Evolutionary conservation across 1,140 invertebrate genomes (phyloP).

Genomic region (Propsilocerus akamusi): DNA sequence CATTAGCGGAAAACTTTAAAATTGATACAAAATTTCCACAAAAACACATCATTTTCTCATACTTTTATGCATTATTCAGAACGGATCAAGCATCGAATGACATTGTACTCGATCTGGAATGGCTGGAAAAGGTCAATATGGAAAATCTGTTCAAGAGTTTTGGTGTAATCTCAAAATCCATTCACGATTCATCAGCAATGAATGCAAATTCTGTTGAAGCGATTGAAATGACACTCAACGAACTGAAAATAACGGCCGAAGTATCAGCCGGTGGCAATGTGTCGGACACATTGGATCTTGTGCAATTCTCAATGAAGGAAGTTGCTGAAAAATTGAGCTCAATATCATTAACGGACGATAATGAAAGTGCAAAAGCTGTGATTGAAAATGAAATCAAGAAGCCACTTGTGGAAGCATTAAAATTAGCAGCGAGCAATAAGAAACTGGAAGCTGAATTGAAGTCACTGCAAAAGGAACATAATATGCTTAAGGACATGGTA

Average conservation of each 20-base stretch:
- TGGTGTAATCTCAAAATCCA: too few relatives aligned
- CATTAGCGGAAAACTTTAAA: constrained; percentile 1
- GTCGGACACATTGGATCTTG: neutral
- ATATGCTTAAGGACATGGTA: constrained; percentile 6
- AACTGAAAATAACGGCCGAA: neutral
- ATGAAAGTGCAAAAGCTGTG: constrained; percentile 3
- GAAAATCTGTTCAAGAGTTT: neutral
- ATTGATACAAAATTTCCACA: neutral
- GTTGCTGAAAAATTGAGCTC: neutral
- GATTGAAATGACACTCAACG: neutral
- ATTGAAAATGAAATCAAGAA: constrained; percentile 2
- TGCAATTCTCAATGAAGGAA: neutral
- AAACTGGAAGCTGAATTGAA: constrained; percentile 6
- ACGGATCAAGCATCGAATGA: neutral
- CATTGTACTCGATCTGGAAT: neutral
- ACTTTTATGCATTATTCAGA: neutral
- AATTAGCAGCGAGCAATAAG: neutral
- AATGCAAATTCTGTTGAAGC: neutral
- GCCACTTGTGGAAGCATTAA: neutral
- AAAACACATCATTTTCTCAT: neutral
- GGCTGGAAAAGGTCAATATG: neutral
- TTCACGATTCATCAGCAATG: too few relatives aligned
- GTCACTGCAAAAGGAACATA: constrained; percentile 5
- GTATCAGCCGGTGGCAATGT: neutral
- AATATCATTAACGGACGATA: neutral